These are phyloP conservation scores for Saccopteryx leptura DNA, from an alignment of 2,113 vertebrate species.

Conservation along the genomic window DNA sequence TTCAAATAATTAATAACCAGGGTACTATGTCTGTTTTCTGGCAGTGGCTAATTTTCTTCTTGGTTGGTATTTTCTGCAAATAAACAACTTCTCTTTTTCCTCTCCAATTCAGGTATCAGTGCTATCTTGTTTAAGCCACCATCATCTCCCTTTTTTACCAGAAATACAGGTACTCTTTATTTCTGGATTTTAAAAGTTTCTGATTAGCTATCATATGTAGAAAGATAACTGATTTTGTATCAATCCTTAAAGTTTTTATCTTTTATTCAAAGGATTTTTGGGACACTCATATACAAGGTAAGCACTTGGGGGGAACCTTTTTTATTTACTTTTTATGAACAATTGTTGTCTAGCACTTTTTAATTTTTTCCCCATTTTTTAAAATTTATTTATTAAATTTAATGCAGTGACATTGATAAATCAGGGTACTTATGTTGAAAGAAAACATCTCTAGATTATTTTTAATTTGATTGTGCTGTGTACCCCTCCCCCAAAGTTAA, in stretches of 20 bases:
- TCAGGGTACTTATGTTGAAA: too few species aligned
- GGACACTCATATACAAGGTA: background rate
- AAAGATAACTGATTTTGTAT: background rate
- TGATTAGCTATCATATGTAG: background rate
- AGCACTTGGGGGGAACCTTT: background rate
- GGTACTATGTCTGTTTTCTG: constrained; percentile 10
- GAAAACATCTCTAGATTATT: too few species aligned
- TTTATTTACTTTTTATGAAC: background rate
- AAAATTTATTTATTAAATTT: too few species aligned
- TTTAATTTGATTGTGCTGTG: too few species aligned
- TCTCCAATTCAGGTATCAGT: background rate
- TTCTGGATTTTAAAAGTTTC: constrained; percentile 52
- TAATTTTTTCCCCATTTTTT: too few species aligned
- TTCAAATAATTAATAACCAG: background rate
- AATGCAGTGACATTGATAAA: too few species aligned
- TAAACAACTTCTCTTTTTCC: background rate
- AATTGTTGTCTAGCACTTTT: background rate
- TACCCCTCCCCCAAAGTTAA: too few species aligned
- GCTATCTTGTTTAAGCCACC: constrained; percentile 13
- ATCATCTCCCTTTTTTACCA: background rate
- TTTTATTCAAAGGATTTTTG: constrained; percentile 20
- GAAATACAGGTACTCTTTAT: background rate
- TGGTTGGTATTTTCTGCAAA: constrained; percentile 6
- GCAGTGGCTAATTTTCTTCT: background rate
- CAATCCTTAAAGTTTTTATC: constrained; percentile 19